These are phyloP conservation scores for Charanyca ferruginea DNA, from an alignment of 2,888 invertebrate genomes.

Conservation along the genomic window DNA sequence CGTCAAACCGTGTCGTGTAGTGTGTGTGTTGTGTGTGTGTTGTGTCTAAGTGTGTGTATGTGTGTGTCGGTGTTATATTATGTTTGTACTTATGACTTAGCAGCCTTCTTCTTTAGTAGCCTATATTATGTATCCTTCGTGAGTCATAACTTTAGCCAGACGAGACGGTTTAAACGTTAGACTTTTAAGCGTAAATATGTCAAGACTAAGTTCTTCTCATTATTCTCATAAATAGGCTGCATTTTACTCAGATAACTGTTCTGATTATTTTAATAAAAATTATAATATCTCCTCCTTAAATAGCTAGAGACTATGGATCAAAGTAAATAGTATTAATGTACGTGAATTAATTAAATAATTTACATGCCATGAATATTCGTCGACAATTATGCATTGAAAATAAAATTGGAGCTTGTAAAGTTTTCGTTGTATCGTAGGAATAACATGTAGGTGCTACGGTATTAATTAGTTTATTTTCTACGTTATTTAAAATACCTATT, in stretches of 20 bases:
- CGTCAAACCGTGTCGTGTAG: too few relatives aligned
- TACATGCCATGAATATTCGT: constrained; percentile 32
- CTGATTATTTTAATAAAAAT: background rate
- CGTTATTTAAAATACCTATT: background rate
- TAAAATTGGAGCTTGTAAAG: background rate
- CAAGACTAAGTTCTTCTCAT: too few relatives aligned
- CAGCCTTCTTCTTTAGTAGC: too few relatives aligned
- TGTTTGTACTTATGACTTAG: too few relatives aligned
- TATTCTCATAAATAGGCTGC: background rate
- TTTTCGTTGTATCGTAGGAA: background rate
- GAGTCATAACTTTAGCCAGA: too few relatives aligned
- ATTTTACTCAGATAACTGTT: background rate
- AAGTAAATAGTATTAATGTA: constrained; percentile 11
- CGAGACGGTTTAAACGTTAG: too few relatives aligned
- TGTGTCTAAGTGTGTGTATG: too few relatives aligned
- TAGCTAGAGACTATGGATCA: background rate
- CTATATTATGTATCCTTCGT: too few relatives aligned
- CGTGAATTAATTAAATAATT: constrained; percentile 33
- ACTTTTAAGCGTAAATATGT: too few relatives aligned
- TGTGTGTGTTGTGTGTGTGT: too few relatives aligned
- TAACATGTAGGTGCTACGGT: background rate
- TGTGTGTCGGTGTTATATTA: too few relatives aligned
- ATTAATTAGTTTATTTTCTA: background rate
- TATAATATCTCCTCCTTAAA: background rate
- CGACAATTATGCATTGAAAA: constrained; percentile 9